phyloP scores from a whole-genome alignment of 2,113 vertebrate genomes.

The Amblyornis subalaris region DNA sequence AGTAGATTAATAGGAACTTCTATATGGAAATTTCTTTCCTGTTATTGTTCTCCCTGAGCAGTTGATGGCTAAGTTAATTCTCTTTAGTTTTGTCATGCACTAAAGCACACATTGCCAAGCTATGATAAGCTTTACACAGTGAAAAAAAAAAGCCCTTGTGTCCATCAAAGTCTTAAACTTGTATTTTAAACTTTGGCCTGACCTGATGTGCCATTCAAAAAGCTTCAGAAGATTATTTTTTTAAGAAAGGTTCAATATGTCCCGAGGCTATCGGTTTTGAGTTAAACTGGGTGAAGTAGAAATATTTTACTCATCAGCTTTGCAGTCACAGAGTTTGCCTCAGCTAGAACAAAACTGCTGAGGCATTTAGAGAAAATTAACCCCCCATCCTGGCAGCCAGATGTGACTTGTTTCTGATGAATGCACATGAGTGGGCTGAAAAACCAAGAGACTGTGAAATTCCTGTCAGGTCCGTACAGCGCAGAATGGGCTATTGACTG shows the following conservation, averaged over 20 bases:
- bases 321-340: conserved; percentile 99
- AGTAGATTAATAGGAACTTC: conserved; percentile 84
- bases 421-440: conserved; percentile 99
- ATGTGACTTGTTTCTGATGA: conserved; percentile 99
- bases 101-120: conserved; percentile 91
- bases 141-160: conserved; percentile 74
- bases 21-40: conserved; percentile 88
- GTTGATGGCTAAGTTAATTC: conserved; percentile 99
- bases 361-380: conserved; percentile 99
- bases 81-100: conserved; percentile 97
- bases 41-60: conserved; percentile 94
- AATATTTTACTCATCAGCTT: conserved; percentile 99
- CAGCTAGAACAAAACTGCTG: conserved; percentile 99
- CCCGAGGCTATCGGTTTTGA: conserved; percentile 99
- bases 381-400: conserved; percentile 99
- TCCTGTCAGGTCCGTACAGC: conserved; percentile 98
- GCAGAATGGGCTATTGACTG: conserved; percentile 99
- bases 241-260: conserved; percentile 91
- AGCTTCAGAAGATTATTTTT: conserved; percentile 91
- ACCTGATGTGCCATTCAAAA: conserved; percentile 92
- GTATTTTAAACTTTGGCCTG: conserved; percentile 93
- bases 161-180: conserved; percentile 93
- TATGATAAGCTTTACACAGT: conserved; percentile 88
- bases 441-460: conserved; percentile 99
- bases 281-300: conserved; percentile 99